A percentile compares a stretch with the other conserved stretches of the same genome.
Evolutionary conservation across 2,113 vertebrate species (phyloP).

Genomic region (Clarias batrachus): DNA sequence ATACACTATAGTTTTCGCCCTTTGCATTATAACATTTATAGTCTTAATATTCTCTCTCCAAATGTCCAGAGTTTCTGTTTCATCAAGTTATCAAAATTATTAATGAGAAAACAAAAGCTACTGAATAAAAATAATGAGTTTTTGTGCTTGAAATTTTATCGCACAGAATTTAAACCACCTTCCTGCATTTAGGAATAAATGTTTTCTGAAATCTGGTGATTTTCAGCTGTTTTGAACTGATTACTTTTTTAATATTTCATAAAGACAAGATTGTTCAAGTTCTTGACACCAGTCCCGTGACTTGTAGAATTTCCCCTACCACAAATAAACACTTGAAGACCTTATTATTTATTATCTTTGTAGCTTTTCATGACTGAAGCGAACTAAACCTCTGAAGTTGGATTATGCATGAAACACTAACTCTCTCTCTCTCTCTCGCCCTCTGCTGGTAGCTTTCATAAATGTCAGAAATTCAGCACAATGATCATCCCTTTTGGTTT

Average conservation of each 20-base stretch:
- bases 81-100: too few relatives aligned
- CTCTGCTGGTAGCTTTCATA: neutral
- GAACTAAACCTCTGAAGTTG: too few relatives aligned
- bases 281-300: neutral
- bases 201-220: neutral
- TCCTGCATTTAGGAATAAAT: neutral
- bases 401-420: neutral
- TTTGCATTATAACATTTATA: too few relatives aligned
- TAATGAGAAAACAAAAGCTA: neutral
- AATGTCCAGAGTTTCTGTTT: too few relatives aligned
- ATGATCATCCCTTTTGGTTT: neutral
- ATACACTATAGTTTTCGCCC: too few relatives aligned
- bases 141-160: neutral
- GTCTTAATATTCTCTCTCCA: too few relatives aligned
- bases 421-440: neutral
- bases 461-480: neutral
- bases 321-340: neutral
- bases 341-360: neutral
- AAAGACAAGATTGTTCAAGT: neutral
- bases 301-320: neutral
- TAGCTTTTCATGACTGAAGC: neutral
- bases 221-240: neutral
- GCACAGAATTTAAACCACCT: neutral
- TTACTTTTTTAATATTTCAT: neutral
- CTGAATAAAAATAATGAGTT: neutral